Percentiles rank a stretch among this genome's conserved stretches.
Evolutionary conservation across 2,113 vertebrate species (phyloP).

Genomic region (Crotalus horridus): DNA sequence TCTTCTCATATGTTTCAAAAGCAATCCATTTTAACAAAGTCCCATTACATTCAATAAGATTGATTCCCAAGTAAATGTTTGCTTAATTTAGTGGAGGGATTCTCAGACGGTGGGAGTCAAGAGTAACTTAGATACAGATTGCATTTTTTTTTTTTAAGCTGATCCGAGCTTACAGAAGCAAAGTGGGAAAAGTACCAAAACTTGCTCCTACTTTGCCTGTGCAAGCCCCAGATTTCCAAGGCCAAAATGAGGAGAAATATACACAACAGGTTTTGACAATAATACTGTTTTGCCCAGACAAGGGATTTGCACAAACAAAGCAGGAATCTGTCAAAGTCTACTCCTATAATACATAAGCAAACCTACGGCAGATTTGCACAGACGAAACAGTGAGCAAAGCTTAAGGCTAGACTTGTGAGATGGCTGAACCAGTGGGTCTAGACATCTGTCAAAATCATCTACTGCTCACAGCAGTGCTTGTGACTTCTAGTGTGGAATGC

Average conservation of each 20-base stretch:
- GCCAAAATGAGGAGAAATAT: background rate
- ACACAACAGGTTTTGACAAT: background rate
- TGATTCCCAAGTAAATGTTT: background rate
- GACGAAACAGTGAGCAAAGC: background rate
- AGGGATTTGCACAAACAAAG: background rate
- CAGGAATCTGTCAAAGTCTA: background rate
- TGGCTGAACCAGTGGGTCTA: background rate
- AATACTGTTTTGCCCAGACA: background rate
- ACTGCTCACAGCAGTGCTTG: background rate
- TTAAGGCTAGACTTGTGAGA: background rate
- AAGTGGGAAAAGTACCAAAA: background rate
- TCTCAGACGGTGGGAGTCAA: background rate
- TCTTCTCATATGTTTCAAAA: background rate
- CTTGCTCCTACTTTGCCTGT: background rate
- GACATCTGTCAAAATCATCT: background rate
- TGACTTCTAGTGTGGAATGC: background rate
- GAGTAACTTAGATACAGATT: background rate
- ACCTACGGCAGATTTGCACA: background rate
- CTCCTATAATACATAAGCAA: background rate
- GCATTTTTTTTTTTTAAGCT: background rate
- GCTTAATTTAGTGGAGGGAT: background rate
- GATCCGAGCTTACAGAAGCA: background rate
- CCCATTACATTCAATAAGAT: background rate
- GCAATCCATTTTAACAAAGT: background rate
- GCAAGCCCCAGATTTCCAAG: background rate